Base-by-base conservation (phyloP, 2,888 invertebrate species). In the Eledona agricola region DNA sequence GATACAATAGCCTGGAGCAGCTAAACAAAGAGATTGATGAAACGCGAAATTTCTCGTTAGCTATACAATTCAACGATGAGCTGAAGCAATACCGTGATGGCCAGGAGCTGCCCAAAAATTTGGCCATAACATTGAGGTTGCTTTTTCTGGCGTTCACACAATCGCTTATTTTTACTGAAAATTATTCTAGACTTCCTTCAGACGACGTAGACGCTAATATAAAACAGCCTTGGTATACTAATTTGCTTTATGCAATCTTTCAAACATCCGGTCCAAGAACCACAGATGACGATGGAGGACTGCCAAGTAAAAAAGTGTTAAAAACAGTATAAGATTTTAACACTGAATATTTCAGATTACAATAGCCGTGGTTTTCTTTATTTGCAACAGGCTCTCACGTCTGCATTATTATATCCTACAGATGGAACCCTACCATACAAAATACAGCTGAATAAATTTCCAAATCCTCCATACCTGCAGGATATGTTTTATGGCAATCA, bases 221-320 rank as follows among this genome's bases (percentile, higher is more conserved):
- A 9, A 43, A 45, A 23, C n/a, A n/a, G n/a, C 72, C 70, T 38
- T 91, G 90, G 90, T 77, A 80, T 7, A 89, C 90, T 1, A 81
- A 84, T 64, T 66, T 79, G 2, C 71, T 85, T 20, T 90, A 58
- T 51, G 64, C 67, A 2, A 2, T 53, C 3, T 63, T 63, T 37
- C 63, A 64, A 55, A 50, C 53, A n/a, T 53, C 65, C 3, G 68
- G 68, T 5, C 70, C 70, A 3, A 59, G 68, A 43, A 31, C 15
- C 26, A 40, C 35, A 13, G 29, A 38, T 23, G 40, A 46, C 13
- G 47, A 12, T 4, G 29, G 19, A 7, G 17, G 17, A 9, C 11
- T 6, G 11, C 29, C 29, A 42, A 7, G 28, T 42, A 20, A n/a
- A 35, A 10, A 12, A n/a, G 4, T 11, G 7, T 11, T 9, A 9